Evolutionary conservation across 2,888 invertebrate species (phyloP).

Genomic region (Chydorus sphaericus): DNA sequence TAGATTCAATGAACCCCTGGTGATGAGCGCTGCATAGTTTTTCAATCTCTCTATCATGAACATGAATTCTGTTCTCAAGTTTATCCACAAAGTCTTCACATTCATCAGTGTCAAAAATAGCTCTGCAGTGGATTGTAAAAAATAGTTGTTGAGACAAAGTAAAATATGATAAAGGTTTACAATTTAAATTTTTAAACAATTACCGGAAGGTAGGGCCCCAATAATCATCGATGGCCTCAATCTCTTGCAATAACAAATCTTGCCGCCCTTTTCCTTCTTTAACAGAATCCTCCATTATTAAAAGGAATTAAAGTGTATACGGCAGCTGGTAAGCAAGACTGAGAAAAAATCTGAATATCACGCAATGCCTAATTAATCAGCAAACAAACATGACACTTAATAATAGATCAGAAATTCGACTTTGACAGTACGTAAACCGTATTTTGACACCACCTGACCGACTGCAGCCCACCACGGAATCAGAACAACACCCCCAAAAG

Average conservation of each 20-base stretch:
- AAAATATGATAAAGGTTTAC: background rate
- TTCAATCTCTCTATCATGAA: constrained; percentile 95
- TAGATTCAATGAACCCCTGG: constrained; percentile 97
- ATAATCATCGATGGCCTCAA: constrained; percentile 80
- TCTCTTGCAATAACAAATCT: constrained; percentile 54
- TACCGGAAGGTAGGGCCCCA: constrained; percentile 81
- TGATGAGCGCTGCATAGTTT: constrained; percentile 95
- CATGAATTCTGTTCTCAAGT: constrained; percentile 77
- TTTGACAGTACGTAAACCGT: no score
- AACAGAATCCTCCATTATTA: constrained; percentile 5
- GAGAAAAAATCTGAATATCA: no score
- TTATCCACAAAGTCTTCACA: constrained; percentile 72
- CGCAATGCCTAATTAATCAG: no score
- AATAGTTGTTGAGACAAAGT: background rate
- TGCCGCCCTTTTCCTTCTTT: constrained; percentile 23
- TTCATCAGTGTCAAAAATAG: constrained; percentile 87
- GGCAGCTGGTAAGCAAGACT: constrained; percentile 2
- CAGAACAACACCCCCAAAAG: no score
- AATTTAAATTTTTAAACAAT: background rate
- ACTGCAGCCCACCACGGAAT: no score
- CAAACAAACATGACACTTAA: no score
- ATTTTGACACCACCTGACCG: no score
- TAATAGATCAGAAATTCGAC: no score
- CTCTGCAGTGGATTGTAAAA: constrained; percentile 31
- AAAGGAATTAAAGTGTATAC: no score